A percentile compares a stretch with the other conserved stretches of the same genome.
phyloP scores from a whole-genome alignment of 2,113 vertebrate genomes.

The Clarias batrachus region DNA sequence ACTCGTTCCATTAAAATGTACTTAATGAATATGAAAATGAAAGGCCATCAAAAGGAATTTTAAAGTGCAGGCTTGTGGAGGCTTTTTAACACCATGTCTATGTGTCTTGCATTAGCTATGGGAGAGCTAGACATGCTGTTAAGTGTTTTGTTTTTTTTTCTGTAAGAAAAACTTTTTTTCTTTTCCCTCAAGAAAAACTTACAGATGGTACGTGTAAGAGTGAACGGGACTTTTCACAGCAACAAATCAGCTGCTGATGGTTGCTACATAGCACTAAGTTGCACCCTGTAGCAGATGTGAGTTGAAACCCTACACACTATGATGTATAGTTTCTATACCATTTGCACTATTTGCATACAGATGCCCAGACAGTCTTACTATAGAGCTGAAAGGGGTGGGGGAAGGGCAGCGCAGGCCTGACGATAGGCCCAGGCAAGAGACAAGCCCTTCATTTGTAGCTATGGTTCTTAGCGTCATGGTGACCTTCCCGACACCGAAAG shows the following conservation, averaged over 20 bases:
- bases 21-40: conserved; percentile 3
- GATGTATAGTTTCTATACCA: conserved; percentile 53
- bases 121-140: background rate
- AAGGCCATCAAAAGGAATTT: background rate
- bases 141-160: background rate
- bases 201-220: conserved; percentile 45
- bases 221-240: conserved; percentile 41
- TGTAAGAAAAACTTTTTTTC: too few relatives aligned
- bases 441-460: conserved; percentile 39
- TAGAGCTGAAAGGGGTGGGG: conserved; percentile 40
- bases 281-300: conserved; percentile 39
- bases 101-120: background rate
- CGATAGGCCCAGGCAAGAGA: conserved; percentile 24
- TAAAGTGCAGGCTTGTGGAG: background rate
- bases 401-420: conserved; percentile 30
- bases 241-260: conserved; percentile 40
- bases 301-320: conserved; percentile 32
- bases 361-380: conserved; percentile 56
- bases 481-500: conserved; percentile 41
- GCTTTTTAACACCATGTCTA: background rate
- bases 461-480: conserved; percentile 41
- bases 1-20: background rate
- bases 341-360: conserved; percentile 60
- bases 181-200: conserved; percentile 39
- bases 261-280: conserved; percentile 41